Base-by-base conservation (phyloP, 2,113 vertebrate species). In the Cygnus buccinator region DNA sequence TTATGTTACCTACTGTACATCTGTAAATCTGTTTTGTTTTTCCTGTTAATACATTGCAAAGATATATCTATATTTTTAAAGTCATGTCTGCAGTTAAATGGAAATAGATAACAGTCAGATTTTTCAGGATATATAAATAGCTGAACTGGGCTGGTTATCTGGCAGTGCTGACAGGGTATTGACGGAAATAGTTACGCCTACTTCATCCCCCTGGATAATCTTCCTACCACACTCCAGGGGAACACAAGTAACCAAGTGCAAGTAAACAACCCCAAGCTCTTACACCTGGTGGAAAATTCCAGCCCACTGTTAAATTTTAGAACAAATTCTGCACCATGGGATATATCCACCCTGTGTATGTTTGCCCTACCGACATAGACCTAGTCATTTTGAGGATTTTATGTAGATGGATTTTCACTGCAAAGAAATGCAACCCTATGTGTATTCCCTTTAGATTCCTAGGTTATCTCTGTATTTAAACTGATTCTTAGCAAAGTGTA, bases 191-290 rank as follows among this genome's bases (percentile, higher is more conserved):
- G 57, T 58, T 81, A 46, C 13, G 0, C 33, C 52, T 57, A 63
- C 80, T 93, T 84, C 57, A 75, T 78, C 68, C 61, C 81, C 39
- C 57, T 63, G 57, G 29, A 52, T 95, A 87, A 92, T 87, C 73
- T 41, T 81, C 18, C 37, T 33, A 15, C 54, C 35, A 2, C n/a
- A 54, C 33, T 59, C 41, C 57, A 72, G 43, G 25, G 22, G 10
- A 92, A 93, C 86, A 20, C 55, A 84, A 63, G 19, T 70, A 81
- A 93, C 88, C 59, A 80, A 7, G 26, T 41, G 48, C 26, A 57
- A n/a, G 16, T 41, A 73, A 84, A 78, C 57, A 62, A 13, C 5
- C 6, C 5, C 65, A 70, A 8, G 76, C 44, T 87, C 74, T 74
- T 57, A 63, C 71, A 89, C 11, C 55, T 59, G 43, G n/a, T 83